These are phyloP conservation scores for Ditylenchus dipsaci DNA, from an alignment of 1,140 invertebrate species.

Conservation along the genomic window DNA sequence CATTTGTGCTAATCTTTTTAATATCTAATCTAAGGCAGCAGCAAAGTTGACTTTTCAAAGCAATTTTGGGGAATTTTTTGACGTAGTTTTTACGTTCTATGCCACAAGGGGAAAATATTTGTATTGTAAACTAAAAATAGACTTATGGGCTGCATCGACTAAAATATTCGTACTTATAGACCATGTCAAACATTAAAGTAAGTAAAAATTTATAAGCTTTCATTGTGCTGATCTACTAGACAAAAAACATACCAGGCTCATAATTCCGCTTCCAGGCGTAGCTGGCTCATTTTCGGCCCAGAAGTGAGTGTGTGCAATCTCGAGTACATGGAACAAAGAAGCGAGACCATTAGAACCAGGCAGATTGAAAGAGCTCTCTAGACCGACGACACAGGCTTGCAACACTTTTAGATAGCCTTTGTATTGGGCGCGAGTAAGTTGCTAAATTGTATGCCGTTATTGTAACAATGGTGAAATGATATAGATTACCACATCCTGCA, in stretches of 20 bases:
- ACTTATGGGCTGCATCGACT: too few relatives aligned
- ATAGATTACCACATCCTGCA: conserved; percentile 83
- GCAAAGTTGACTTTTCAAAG: too few relatives aligned
- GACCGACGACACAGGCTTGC: conserved; percentile 76
- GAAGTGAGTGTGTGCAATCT: conserved; percentile 96
- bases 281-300: conserved; percentile 74
- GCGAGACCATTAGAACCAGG: conserved; percentile 93
- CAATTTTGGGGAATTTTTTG: too few relatives aligned
- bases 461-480: not conserved
- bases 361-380: conserved; percentile 85
- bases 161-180: too few relatives aligned
- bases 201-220: conserved; percentile 2
- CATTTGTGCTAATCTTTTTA: too few relatives aligned
- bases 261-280: conserved; percentile 42
- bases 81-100: too few relatives aligned
- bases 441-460: conserved; percentile 68
- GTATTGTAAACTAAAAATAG: too few relatives aligned
- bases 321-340: conserved; percentile 71
- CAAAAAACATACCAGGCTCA: not conserved
- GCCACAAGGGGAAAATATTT: too few relatives aligned
- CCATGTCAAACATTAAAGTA: too few relatives aligned
- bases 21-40: too few relatives aligned
- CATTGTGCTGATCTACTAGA: not conserved
- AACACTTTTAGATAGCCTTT: conserved; percentile 92
- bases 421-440: conserved; percentile 79